Evolutionary conservation across 2,113 vertebrate genomes (phyloP).

Genomic region (mouse (Mus musculus)): GRCm39 chr2:137861501-137862000

Average conservation of each 20-base stretch:
- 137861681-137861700: neutral
- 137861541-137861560: neutral
- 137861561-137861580: conserved; percentile 32
- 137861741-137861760: neutral
- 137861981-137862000: neutral
- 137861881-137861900: neutral
- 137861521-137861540: neutral
- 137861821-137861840: neutral
- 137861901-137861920: neutral
- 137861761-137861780: neutral
- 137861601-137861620: neutral
- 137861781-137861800: neutral
- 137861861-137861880: neutral
- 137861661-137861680: neutral
- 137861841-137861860: neutral
- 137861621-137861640: neutral
- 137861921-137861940: neutral
- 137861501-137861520: neutral
- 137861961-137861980: neutral
- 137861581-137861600: neutral
- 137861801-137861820: neutral
- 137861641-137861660: conserved; percentile 5
- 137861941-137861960: neutral
- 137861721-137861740: neutral
- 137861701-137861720: neutral